These are phyloP conservation scores for Cyclopterus lumpus DNA, from an alignment of 2,797 vertebrate genomes.

Conservation along the genomic window DNA sequence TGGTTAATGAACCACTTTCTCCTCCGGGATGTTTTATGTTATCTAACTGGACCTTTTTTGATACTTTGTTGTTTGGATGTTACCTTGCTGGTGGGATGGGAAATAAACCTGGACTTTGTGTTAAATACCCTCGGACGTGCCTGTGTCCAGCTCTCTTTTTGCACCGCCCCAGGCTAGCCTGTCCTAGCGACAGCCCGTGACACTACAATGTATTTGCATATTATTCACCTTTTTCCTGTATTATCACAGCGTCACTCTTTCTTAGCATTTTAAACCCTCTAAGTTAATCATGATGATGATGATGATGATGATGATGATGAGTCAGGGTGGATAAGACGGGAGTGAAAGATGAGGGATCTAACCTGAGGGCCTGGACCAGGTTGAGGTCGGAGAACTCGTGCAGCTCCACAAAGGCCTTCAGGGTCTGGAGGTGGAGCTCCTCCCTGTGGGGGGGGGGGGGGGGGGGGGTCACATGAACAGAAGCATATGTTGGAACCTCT, in stretches of 20 bases:
- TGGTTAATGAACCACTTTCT: too few species aligned
- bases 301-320: background rate
- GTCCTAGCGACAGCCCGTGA: too few species aligned
- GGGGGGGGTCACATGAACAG: too few species aligned
- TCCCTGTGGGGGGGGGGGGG: slow-evolving; percentile 78
- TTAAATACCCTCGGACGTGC: too few species aligned
- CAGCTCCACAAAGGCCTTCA: slow-evolving; percentile 93
- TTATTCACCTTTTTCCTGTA: background rate
- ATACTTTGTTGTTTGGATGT: too few species aligned
- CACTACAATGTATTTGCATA: background rate
- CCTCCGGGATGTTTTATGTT: too few species aligned
- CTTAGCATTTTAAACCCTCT: background rate
- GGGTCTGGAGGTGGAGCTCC: slow-evolving; percentile 87
- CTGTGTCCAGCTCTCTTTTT: too few species aligned
- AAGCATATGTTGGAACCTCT: too few species aligned
- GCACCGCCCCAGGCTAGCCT: too few species aligned
- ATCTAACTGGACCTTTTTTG: too few species aligned
- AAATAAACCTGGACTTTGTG: too few species aligned
- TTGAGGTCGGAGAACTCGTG: slow-evolving; percentile 94
- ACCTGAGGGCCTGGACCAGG: slow-evolving; percentile 95
- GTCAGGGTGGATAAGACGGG: background rate
- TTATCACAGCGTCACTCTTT: background rate
- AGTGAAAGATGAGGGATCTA: slow-evolving; percentile 36
- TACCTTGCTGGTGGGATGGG: too few species aligned
- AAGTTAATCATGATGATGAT: background rate